A percentile compares a stretch with the other conserved stretches of the same genome.
Conservation (phyloP, 1,140 invertebrate genomes). For the Saxidomus purpurata region DNA sequence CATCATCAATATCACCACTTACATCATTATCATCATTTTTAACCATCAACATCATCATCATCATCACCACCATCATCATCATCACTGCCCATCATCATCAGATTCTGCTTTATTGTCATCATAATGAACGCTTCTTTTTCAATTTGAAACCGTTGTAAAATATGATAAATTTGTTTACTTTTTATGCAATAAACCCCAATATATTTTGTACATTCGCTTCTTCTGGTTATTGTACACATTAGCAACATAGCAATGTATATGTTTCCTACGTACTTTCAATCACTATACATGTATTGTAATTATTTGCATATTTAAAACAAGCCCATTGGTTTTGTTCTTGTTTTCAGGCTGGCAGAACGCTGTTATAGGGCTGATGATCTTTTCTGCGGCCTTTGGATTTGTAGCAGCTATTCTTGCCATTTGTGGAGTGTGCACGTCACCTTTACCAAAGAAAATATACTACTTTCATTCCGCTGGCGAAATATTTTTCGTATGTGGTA, state of each 20-base stretch:
- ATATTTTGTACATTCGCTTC: too few relatives aligned
- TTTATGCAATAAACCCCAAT: too few relatives aligned
- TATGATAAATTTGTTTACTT: too few relatives aligned
- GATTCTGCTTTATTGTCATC: not conserved
- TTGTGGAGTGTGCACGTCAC: constrained; percentile 82
- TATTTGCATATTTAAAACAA: too few relatives aligned
- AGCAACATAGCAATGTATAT: too few relatives aligned
- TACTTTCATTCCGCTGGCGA: constrained; percentile 86
- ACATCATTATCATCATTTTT: not conserved
- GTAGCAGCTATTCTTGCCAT: constrained; percentile 83
- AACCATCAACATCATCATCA: not conserved
- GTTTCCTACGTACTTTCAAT: too few relatives aligned
- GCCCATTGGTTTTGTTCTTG: too few relatives aligned
- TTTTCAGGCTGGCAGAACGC: constrained; percentile 85
- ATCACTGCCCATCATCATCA: not conserved
- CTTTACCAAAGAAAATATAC: constrained; percentile 85
- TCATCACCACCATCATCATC: not conserved
- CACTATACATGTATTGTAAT: too few relatives aligned
- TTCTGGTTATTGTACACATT: too few relatives aligned
- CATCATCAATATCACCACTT: not conserved
- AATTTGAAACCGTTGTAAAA: too few relatives aligned
- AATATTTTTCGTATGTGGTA: constrained; percentile 86
- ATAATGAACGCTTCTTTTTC: too few relatives aligned
- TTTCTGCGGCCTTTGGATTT: constrained; percentile 82
- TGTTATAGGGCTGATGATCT: constrained; percentile 85